Percentiles rank a stretch among this genome's conserved stretches.
phyloP scores from a whole-genome alignment of 2,113 vertebrate species.

The Ranitomeya variabilis region DNA sequence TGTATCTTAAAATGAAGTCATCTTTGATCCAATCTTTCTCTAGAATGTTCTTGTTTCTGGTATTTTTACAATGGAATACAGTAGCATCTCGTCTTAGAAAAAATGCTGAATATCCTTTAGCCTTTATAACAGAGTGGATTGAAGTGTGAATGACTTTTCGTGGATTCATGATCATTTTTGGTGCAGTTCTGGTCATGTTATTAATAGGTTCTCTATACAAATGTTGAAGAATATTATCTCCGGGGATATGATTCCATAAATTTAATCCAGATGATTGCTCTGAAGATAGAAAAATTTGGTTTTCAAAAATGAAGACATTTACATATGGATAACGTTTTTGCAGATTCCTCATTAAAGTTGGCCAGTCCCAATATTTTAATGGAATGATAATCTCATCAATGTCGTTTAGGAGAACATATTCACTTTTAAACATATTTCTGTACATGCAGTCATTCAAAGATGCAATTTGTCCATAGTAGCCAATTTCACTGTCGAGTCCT shows the following conservation, averaged over 20 bases:
- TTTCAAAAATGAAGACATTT: constrained; percentile 33
- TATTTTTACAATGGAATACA: not conserved
- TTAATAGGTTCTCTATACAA: not conserved
- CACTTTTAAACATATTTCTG: constrained; percentile 70
- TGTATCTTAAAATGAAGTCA: not conserved
- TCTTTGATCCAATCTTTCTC: not conserved
- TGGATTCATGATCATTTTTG: constrained; percentile 15
- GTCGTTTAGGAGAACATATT: constrained; percentile 61
- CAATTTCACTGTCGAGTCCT: constrained; percentile 61
- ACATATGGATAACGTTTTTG: not conserved
- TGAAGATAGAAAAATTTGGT: not conserved
- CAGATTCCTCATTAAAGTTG: not conserved
- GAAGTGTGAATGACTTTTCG: not conserved
- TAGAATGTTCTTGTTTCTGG: too few relatives aligned
- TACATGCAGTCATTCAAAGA: constrained; percentile 72
- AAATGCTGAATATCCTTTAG: not conserved
- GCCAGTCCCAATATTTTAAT: constrained; percentile 9
- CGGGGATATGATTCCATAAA: not conserved
- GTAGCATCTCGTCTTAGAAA: not conserved
- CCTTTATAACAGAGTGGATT: not conserved
- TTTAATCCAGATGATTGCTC: not conserved
- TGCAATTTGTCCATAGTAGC: constrained; percentile 69
- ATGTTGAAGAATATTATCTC: constrained; percentile 27
- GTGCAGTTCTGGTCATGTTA: not conserved
- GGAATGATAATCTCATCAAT: constrained; percentile 54